Percentiles rank a stretch among this genome's conserved stretches.
These are phyloP conservation scores for Lasaia peninsularis DNA, from an alignment of 1,140 invertebrate genomes.

Conservation along the genomic window DNA sequence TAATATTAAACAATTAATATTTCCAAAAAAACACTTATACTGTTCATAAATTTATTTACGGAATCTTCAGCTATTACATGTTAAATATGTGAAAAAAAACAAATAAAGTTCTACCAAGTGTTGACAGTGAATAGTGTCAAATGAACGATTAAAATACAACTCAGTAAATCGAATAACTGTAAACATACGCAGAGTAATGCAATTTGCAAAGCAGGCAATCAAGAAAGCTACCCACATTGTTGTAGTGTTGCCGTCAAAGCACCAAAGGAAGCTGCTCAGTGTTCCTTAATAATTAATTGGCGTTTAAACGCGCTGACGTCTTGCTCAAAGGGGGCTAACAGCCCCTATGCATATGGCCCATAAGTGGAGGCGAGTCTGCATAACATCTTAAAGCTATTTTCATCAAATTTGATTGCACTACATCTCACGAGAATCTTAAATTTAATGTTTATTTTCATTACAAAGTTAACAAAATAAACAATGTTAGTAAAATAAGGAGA, in stretches of 20 bases:
- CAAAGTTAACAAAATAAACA: not conserved
- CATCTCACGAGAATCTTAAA: not conserved
- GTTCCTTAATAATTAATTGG: conserved; percentile 72
- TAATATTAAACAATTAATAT: no score
- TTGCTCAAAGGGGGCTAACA: conserved; percentile 50
- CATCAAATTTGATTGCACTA: conserved; percentile 11
- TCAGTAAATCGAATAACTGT: conserved; percentile 23
- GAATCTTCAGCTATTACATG: no score
- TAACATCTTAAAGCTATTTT: conserved; percentile 13
- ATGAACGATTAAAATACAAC: no score
- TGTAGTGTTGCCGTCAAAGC: conserved; percentile 65
- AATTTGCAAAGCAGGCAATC: conserved; percentile 70
- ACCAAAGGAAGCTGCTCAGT: conserved; percentile 57
- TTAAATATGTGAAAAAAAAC: no score
- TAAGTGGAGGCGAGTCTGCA: conserved; percentile 23
- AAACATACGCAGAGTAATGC: conserved; percentile 53
- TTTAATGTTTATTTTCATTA: not conserved
- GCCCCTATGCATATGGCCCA: conserved; percentile 47
- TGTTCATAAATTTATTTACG: no score
- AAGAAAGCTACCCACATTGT: conserved; percentile 62
- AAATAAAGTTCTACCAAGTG: no score
- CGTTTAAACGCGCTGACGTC: conserved; percentile 71
- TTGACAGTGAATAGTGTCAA: no score
- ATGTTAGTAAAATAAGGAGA: no score
- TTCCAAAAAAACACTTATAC: no score